Conservation (phyloP, 2,113 vertebrate genomes). For the Bos indicus region DNA sequence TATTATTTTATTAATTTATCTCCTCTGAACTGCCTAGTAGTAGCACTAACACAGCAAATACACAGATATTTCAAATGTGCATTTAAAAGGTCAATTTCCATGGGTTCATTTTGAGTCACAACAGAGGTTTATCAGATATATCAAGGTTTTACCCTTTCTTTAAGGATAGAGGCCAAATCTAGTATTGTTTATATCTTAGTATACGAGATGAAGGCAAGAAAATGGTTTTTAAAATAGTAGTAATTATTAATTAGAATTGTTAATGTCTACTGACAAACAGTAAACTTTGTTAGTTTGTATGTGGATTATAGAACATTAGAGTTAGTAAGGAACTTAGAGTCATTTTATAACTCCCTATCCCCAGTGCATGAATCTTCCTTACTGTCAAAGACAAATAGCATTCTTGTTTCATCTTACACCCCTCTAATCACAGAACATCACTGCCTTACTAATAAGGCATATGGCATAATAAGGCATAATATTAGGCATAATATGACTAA, state of each 20-base stretch:
- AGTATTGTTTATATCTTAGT: neutral
- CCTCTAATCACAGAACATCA: neutral
- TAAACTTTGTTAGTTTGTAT: neutral
- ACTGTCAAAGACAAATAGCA: neutral
- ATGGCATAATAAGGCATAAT: too few relatives aligned
- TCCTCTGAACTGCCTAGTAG: neutral
- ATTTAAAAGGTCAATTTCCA: slow-evolving; percentile 26
- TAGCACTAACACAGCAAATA: neutral
- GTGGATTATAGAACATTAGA: neutral
- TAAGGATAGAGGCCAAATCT: neutral
- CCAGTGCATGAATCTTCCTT: neutral
- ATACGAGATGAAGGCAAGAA: slow-evolving; percentile 9
- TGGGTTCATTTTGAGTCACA: neutral
- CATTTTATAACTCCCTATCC: neutral
- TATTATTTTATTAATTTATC: slow-evolving; percentile 18
- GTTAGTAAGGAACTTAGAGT: neutral
- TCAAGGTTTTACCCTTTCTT: neutral
- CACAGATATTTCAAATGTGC: neutral
- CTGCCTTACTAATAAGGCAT: neutral
- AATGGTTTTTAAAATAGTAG: slow-evolving; percentile 36
- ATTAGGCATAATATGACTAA: too few relatives aligned
- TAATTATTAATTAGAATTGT: neutral
- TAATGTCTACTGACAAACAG: neutral
- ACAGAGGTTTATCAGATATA: neutral
- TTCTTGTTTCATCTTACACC: neutral